Conservation (phyloP, 2,888 invertebrate genomes). For the Watsonalla binaria region DNA sequence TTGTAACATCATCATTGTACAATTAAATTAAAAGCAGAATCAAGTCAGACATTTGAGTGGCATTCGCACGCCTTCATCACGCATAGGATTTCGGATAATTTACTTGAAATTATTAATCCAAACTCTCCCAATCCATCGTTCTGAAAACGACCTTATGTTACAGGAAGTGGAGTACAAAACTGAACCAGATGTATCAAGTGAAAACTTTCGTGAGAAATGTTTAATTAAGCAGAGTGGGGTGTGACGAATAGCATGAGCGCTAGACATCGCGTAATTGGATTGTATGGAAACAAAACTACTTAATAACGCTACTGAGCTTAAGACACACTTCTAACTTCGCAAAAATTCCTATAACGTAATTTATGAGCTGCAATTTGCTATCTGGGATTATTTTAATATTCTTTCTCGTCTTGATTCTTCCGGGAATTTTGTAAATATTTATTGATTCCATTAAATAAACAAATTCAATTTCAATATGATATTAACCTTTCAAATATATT, state of each 20-base stretch:
- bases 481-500: too few relatives aligned
- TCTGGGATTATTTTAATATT: too few relatives aligned
- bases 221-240: conserved; percentile 59
- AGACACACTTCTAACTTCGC: neutral
- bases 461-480: too few relatives aligned
- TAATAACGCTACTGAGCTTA: conserved; percentile 9
- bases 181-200: conserved; percentile 1
- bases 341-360: neutral
- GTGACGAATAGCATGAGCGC: conserved; percentile 43
- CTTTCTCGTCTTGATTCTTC: too few relatives aligned
- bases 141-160: neutral
- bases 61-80: neutral
- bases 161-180: conserved; percentile 4
- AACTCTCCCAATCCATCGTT: neutral
- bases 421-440: too few relatives aligned
- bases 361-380: neutral
- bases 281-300: conserved; percentile 36
- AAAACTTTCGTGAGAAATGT: conserved; percentile 43
- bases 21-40: neutral
- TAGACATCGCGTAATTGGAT: conserved; percentile 40
- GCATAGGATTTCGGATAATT: conserved; percentile 1
- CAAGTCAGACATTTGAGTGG: neutral
- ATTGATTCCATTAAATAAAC: too few relatives aligned
- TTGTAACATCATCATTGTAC: neutral
- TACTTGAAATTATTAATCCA: neutral